A percentile compares a stretch with the other conserved stretches of the same genome.
phyloP scores from a whole-genome alignment of 2,888 invertebrate genomes.

The Synanthedon formicaeformis region DNA sequence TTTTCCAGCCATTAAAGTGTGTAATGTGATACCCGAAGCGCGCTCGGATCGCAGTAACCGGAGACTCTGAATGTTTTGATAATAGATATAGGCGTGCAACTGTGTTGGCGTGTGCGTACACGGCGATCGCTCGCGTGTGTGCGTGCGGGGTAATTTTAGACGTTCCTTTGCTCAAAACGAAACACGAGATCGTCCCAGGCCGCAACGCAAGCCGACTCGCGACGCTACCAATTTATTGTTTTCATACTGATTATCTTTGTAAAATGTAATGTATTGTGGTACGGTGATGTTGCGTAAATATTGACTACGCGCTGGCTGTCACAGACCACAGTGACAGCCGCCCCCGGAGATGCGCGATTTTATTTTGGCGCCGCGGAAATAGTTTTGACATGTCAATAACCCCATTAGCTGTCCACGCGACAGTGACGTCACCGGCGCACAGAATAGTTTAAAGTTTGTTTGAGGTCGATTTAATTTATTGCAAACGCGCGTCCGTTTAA shows the following conservation, averaged over 20 bases:
- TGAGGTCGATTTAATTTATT: conserved; percentile 63
- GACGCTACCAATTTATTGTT: conserved; percentile 64
- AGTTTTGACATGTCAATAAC: conserved; percentile 67
- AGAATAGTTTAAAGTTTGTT: conserved; percentile 33
- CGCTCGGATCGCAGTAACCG: conserved; percentile 69
- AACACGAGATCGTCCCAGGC: conserved; percentile 67
- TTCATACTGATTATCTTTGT: conserved; percentile 51
- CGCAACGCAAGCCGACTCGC: conserved; percentile 60
- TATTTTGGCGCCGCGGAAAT: conserved; percentile 66
- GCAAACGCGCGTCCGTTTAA: conserved; percentile 13
- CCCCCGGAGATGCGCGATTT: conserved; percentile 48
- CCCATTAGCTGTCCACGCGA: conserved; percentile 59
- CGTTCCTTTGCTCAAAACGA: conserved; percentile 70
- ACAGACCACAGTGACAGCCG: conserved; percentile 12
- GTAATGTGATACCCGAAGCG: conserved; percentile 68
- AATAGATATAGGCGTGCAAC: conserved; percentile 68
- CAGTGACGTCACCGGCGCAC: conserved; percentile 53
- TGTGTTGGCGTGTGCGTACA: conserved; percentile 47
- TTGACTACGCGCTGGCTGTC: conserved; percentile 2
- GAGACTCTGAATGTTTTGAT: conserved; percentile 70
- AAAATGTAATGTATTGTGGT: conserved; percentile 18
- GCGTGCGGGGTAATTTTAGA: conserved; percentile 69
- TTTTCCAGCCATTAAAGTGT: conserved; percentile 71
- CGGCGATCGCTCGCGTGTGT: conserved; percentile 32
- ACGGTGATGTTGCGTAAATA: conserved; percentile 8